Evolutionary conservation across 2,113 vertebrate species (phyloP).

Genomic region (Suricata suricatta): DNA sequence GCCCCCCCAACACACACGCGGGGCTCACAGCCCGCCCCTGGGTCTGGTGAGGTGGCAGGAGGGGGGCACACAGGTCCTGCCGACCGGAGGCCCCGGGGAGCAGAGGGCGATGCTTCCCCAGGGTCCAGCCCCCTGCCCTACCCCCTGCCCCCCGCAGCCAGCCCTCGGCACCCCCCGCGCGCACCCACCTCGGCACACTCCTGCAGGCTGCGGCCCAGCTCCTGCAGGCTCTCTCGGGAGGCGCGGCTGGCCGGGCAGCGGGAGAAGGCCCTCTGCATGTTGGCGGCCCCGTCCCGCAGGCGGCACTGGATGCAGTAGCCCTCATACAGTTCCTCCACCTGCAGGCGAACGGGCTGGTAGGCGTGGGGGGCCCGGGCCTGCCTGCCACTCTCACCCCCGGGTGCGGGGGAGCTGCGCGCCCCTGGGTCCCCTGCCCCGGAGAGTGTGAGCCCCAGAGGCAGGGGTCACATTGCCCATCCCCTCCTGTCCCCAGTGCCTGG

Average conservation of each 20-base stretch:
- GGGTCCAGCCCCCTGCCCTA: neutral
- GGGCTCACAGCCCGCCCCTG: neutral
- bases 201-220: conserved; percentile 92
- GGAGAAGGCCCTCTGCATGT: conserved; percentile 95
- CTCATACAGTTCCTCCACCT: conserved; percentile 98
- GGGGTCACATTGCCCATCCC: fast-evolving
- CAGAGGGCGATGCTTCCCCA: neutral
- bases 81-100: neutral
- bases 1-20: neutral
- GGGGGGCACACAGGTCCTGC: neutral
- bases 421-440: neutral
- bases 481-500: neutral
- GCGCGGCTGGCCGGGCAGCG: conserved; percentile 90
- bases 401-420: neutral
- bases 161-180: fast-evolving
- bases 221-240: conserved; percentile 94
- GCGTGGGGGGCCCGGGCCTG: fast-evolving
- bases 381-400: neutral
- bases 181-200: conserved; percentile 92
- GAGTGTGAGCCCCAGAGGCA: fast-evolving
- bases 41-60: neutral
- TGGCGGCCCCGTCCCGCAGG: conserved; percentile 92
- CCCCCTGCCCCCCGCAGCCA: neutral
- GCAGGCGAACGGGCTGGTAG: neutral
- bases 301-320: conserved; percentile 95